A percentile compares a stretch with the other conserved stretches of the same genome.
These are phyloP conservation scores for Machaerirhynchus nigripectus DNA, from an alignment of 2,113 vertebrate species.

Conservation along the genomic window DNA sequence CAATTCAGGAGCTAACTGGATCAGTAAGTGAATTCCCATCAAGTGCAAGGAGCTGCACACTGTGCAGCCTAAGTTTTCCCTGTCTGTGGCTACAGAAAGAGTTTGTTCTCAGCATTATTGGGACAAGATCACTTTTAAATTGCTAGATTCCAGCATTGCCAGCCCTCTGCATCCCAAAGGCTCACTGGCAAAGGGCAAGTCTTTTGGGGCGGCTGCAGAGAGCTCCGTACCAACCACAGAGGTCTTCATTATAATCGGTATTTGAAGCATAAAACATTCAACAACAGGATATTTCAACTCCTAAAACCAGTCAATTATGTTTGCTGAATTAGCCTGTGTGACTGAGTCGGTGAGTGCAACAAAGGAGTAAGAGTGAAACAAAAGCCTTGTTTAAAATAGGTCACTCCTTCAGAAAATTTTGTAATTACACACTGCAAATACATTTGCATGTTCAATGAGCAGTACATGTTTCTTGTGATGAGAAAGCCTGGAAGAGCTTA, in stretches of 20 bases:
- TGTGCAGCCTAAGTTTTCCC: background rate
- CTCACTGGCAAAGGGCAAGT: background rate
- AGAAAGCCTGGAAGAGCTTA: slow-evolving; percentile 37
- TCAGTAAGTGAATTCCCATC: slow-evolving; percentile 16
- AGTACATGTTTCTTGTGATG: background rate
- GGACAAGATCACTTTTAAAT: background rate
- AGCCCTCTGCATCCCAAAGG: background rate
- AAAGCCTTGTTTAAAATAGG: slow-evolving; percentile 29
- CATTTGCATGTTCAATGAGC: slow-evolving; percentile 50
- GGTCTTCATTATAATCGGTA: background rate
- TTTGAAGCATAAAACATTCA: slow-evolving; percentile 48
- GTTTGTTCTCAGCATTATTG: background rate
- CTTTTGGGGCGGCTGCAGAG: background rate
- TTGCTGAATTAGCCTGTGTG: slow-evolving; percentile 2
- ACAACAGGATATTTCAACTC: slow-evolving; percentile 53
- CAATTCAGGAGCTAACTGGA: background rate
- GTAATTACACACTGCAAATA: slow-evolving; percentile 52
- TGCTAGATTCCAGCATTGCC: background rate
- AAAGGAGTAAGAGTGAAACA: background rate
- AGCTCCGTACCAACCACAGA: background rate
- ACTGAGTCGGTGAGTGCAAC: background rate
- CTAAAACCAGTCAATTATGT: slow-evolving; percentile 47
- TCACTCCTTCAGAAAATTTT: slow-evolving; percentile 8
- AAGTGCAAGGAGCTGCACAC: background rate
- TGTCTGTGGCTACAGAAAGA: background rate